Conservation (phyloP, 1,140 invertebrate species). For the Zophobas atratus region DNA sequence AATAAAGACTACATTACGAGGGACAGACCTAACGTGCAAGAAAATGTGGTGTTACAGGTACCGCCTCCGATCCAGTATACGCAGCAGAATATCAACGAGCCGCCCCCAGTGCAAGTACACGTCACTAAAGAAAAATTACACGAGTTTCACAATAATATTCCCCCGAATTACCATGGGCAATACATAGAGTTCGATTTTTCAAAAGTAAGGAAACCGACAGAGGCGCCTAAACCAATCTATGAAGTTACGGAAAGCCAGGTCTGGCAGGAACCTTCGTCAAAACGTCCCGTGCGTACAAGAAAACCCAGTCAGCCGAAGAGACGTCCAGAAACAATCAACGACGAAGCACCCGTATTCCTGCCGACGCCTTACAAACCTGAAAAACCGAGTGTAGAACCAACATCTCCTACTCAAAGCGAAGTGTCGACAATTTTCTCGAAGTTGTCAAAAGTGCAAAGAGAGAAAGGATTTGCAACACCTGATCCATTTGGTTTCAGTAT, state of each 20-base stretch:
- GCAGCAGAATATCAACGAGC: constrained; percentile 45
- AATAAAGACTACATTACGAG: constrained; percentile 52
- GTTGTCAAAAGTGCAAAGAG: constrained; percentile 57
- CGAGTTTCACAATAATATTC: constrained; percentile 60
- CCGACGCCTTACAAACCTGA: constrained; percentile 66
- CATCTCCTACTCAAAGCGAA: constrained; percentile 64
- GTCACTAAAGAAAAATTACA: constrained; percentile 66
- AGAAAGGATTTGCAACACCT: constrained; percentile 53
- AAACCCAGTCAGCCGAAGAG: constrained; percentile 47
- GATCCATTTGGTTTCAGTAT: constrained; percentile 63
- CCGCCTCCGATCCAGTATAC: constrained; percentile 49
- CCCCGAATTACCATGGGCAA: constrained; percentile 51
- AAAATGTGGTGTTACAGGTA: constrained; percentile 51
- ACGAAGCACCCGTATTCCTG: constrained; percentile 60
- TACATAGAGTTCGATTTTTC: constrained; percentile 54
- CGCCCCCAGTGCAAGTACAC: constrained; percentile 58
- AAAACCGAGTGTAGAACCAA: constrained; percentile 55
- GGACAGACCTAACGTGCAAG: constrained; percentile 39
- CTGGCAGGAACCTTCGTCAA: constrained; percentile 58
- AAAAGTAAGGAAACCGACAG: constrained; percentile 47
- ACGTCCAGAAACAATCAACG: constrained; percentile 35
- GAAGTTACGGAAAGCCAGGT: constrained; percentile 64
- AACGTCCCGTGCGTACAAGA: constrained; percentile 20
- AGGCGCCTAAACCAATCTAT: constrained; percentile 60
- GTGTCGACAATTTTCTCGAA: constrained; percentile 63